Conservation (phyloP, 1,140 invertebrate genomes). For the Pseudomyrmex concolor region DNA sequence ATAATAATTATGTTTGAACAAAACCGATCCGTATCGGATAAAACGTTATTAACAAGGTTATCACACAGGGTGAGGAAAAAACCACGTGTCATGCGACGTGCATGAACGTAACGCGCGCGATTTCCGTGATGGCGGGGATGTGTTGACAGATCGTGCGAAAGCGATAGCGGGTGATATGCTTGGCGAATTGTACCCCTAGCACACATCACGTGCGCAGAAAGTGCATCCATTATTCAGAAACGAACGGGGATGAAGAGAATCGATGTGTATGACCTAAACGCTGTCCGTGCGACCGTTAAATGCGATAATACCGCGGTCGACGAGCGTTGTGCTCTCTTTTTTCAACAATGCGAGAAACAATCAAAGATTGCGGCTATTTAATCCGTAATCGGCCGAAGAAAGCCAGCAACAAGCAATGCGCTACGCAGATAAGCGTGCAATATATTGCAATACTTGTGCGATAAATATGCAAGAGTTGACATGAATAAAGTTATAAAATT, state of each 20-base stretch:
- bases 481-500: too few relatives aligned
- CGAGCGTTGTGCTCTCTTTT: not conserved
- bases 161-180: slow-evolving; percentile 8
- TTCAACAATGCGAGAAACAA: slow-evolving; percentile 9
- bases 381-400: not conserved
- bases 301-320: slow-evolving; percentile 24
- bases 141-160: slow-evolving; percentile 57
- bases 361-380: slow-evolving; percentile 25
- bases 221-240: slow-evolving; percentile 68
- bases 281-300: slow-evolving; percentile 59
- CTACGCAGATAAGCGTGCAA: too few relatives aligned
- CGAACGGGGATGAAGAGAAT: slow-evolving; percentile 49
- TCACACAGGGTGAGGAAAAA: not conserved
- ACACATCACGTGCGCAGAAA: slow-evolving; percentile 35
- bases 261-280: slow-evolving; percentile 68
- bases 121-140: slow-evolving; percentile 44
- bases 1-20: not conserved
- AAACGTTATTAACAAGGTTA: not conserved
- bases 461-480: too few relatives aligned
- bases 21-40: not conserved
- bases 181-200: slow-evolving; percentile 31
- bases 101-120: not conserved
- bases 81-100: not conserved
- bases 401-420: too few relatives aligned
- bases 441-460: too few relatives aligned